Conservation (phyloP, 2,888 invertebrate species). For the Metalampra italica region DNA sequence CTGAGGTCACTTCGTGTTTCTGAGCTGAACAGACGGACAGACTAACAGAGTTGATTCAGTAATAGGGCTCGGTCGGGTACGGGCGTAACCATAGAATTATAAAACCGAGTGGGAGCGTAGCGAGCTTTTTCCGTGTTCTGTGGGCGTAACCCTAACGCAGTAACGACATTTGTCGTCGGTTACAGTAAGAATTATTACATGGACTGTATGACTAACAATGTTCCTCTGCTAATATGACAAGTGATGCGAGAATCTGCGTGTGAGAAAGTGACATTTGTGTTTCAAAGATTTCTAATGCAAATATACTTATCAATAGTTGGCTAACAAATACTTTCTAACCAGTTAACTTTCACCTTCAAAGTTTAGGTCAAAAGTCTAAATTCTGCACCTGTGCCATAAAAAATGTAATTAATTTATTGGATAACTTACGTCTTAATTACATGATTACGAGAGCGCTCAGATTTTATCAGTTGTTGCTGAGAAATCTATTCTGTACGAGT, state of each 20-base stretch:
- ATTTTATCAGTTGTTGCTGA: background rate
- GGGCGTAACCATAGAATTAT: no score
- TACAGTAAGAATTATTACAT: no score
- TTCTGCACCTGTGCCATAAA: background rate
- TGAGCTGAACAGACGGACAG: no score
- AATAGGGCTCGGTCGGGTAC: no score
- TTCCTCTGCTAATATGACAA: no score
- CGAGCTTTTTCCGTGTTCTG: no score
- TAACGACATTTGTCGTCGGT: no score
- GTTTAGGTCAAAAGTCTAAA: conserved; percentile 14
- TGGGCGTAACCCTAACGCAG: no score
- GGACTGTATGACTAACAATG: no score
- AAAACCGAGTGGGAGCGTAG: no score
- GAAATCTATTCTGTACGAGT: background rate
- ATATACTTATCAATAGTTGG: conserved; percentile 55
- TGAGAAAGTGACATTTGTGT: conserved; percentile 63
- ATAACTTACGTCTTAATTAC: background rate
- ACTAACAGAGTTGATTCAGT: no score
- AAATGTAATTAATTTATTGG: background rate
- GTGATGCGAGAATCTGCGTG: conserved; percentile 5
- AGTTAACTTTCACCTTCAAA: conserved; percentile 59
- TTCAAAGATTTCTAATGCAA: conserved; percentile 71
- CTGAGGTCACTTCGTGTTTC: no score
- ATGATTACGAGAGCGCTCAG: background rate
- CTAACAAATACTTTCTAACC: conserved; percentile 69